These are phyloP conservation scores for Agrochola litura DNA, from an alignment of 2,888 invertebrate genomes.

Conservation along the genomic window DNA sequence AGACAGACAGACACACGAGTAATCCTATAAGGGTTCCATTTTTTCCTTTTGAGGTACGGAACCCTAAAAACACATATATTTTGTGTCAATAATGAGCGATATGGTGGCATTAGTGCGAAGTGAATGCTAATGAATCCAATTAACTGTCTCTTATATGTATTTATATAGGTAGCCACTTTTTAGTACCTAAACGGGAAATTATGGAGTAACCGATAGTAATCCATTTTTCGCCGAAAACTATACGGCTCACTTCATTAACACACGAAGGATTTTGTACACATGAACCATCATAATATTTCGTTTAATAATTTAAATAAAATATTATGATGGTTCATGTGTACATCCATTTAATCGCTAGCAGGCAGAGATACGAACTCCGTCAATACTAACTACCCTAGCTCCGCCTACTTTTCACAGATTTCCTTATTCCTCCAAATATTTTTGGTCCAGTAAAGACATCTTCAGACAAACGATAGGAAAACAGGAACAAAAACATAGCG, in stretches of 20 bases:
- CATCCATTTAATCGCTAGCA: constrained; percentile 1
- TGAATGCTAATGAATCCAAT: constrained; percentile 43
- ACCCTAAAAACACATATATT: constrained; percentile 17
- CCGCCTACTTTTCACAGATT: constrained; percentile 10
- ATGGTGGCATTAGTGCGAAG: constrained; percentile 21
- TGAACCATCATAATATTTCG: background rate
- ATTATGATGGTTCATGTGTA: no score
- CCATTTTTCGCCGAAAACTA: background rate
- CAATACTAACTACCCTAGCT: constrained; percentile 2
- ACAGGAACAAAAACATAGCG: background rate
- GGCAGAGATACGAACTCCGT: constrained; percentile 5
- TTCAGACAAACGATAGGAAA: background rate
- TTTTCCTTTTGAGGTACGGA: no score
- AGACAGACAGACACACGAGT: no score
- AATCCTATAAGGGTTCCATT: no score
- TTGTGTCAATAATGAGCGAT: constrained; percentile 2
- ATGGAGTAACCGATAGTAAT: background rate
- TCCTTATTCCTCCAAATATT: background rate
- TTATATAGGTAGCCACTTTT: constrained; percentile 7
- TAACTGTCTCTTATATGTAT: background rate
- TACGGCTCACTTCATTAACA: background rate
- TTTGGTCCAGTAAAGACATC: background rate
- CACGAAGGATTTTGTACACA: background rate
- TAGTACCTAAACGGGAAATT: background rate
- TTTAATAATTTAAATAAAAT: background rate